A percentile compares a stretch with the other conserved stretches of the same genome.
phyloP scores from a whole-genome alignment of 2,113 vertebrate species.

The Cebus imitator region DNA sequence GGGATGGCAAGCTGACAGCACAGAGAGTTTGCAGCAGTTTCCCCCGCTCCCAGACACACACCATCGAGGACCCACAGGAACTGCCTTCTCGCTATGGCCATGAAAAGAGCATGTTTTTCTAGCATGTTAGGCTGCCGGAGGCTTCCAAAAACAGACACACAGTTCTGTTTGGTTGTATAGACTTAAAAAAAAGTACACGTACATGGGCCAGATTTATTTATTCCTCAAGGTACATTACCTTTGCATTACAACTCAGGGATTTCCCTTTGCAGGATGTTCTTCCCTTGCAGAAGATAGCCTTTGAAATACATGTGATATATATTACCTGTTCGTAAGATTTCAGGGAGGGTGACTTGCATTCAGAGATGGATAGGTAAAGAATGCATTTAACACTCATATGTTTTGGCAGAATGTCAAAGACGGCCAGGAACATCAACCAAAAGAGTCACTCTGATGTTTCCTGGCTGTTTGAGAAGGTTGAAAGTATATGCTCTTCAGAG shows the following conservation, averaged over 20 bases:
- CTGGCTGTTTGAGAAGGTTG: background rate
- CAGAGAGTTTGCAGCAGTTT: background rate
- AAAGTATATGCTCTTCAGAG: background rate
- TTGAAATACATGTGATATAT: background rate
- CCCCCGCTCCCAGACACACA: background rate
- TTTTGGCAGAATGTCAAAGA: background rate
- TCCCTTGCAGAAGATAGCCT: background rate
- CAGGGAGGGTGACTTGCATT: background rate
- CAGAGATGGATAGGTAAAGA: background rate
- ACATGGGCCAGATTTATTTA: constrained; percentile 44
- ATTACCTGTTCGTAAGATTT: background rate
- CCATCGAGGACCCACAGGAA: background rate
- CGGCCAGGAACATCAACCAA: rapidly evolving
- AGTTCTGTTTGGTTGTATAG: background rate
- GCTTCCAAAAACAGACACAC: background rate
- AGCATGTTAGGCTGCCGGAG: background rate
- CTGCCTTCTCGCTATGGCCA: background rate
- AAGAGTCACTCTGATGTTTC: background rate
- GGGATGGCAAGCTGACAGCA: background rate
- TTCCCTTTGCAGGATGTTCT: background rate
- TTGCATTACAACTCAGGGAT: background rate
- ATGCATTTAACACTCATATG: background rate
- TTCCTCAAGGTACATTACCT: constrained; percentile 42
- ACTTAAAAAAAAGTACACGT: background rate
- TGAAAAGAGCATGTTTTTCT: constrained; percentile 8